Conservation (phyloP, 2,888 invertebrate species). For the Conchocele bisecta region DNA sequence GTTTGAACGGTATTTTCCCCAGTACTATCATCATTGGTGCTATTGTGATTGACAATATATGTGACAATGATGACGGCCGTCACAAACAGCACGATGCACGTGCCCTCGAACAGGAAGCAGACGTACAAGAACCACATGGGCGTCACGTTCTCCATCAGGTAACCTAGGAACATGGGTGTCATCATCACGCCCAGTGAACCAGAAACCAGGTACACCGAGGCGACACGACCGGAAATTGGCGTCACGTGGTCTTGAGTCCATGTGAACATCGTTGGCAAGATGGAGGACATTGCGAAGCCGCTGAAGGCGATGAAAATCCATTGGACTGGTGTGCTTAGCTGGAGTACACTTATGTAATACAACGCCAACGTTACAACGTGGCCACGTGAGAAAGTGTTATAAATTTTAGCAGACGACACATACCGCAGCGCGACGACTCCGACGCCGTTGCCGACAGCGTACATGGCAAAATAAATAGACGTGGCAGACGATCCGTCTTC, state of each 20-base stretch:
- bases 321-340: constrained; percentile 19
- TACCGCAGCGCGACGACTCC: constrained; percentile 35
- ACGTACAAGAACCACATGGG: constrained; percentile 61
- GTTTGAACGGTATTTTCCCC: no score
- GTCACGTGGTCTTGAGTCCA: constrained; percentile 60
- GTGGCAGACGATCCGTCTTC: constrained; percentile 23
- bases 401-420: constrained; percentile 37
- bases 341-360: constrained; percentile 37
- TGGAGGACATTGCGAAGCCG: constrained; percentile 53
- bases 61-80: no score
- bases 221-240: constrained; percentile 50
- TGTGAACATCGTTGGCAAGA: constrained; percentile 53
- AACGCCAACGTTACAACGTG: constrained; percentile 16
- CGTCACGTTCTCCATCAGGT: constrained; percentile 54
- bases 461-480: constrained; percentile 33
- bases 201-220: constrained; percentile 54
- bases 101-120: no score
- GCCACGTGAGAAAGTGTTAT: constrained; percentile 12
- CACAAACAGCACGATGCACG: no score
- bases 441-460: constrained; percentile 36
- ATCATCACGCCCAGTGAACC: constrained; percentile 50
- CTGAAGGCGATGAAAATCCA: constrained; percentile 45
- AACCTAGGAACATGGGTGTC: constrained; percentile 58
- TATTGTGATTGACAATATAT: no score
- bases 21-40: no score